These are phyloP conservation scores for Callinectes sapidus DNA, from an alignment of 2,888 invertebrate species.

Conservation along the genomic window DNA sequence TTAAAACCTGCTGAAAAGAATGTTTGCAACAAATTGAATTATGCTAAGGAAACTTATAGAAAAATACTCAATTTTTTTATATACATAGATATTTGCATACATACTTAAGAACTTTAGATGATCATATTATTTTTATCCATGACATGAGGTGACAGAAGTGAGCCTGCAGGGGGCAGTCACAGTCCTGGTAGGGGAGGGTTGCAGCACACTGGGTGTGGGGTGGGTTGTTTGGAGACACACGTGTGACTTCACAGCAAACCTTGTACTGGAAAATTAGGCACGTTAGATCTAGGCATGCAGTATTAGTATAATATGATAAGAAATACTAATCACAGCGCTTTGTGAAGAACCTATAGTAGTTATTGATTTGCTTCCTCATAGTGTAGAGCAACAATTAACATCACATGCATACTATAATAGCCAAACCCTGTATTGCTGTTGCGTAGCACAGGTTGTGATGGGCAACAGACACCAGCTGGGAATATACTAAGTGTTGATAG, in stretches of 20 bases:
- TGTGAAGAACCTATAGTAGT: neutral
- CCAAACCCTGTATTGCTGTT: conserved; percentile 7
- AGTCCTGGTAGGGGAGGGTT: neutral
- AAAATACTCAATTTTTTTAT: neutral
- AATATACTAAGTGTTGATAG: neutral
- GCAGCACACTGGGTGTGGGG: neutral
- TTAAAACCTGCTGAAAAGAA: neutral
- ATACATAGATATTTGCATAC: neutral
- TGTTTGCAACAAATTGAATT: neutral
- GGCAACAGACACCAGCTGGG: conserved; percentile 37
- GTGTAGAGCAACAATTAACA: neutral
- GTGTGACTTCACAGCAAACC: neutral
- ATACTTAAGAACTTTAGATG: neutral
- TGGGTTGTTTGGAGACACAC: neutral
- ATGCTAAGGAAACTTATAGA: neutral
- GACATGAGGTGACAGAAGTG: neutral
- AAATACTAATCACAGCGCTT: neutral
- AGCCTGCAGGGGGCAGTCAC: neutral
- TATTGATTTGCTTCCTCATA: conserved; percentile 14
- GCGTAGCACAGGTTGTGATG: conserved; percentile 24
- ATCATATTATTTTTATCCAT: conserved; percentile 15
- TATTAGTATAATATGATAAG: conserved; percentile 19
- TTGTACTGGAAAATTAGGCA: neutral
- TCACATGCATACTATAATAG: neutral
- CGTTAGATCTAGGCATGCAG: conserved; percentile 10